These are phyloP conservation scores for Petrocephalus sullivani DNA, from an alignment of 2,797 vertebrate species.

Conservation along the genomic window DNA sequence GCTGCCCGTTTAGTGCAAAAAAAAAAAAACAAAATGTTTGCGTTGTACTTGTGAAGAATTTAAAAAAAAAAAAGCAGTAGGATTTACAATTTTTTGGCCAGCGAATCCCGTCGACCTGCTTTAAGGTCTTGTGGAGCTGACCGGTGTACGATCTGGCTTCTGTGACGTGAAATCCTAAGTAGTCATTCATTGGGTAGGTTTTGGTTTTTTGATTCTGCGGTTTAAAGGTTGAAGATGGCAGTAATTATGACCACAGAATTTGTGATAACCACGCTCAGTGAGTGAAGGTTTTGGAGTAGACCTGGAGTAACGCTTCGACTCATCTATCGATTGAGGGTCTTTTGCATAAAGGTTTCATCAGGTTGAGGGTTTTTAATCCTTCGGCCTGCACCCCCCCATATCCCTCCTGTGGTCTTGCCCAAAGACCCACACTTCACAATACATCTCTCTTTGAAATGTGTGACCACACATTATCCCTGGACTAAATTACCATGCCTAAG, in stretches of 20 bases:
- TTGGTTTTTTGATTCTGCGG: not conserved
- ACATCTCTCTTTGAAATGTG: not conserved
- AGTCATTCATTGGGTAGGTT: not conserved
- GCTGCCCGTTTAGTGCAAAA: not conserved
- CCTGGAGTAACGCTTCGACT: not conserved
- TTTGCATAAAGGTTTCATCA: not conserved
- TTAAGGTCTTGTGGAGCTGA: not conserved
- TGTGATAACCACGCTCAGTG: not conserved
- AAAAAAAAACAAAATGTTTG: not conserved
- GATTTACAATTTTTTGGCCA: not conserved
- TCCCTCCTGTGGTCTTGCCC: not conserved
- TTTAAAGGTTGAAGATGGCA: not conserved
- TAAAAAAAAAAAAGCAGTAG: not conserved
- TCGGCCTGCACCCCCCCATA: not conserved
- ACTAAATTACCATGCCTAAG: constrained; percentile 1
- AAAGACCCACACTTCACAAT: not conserved
- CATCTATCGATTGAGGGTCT: not conserved
- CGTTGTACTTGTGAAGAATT: not conserved
- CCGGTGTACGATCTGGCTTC: not conserved
- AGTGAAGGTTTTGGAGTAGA: not conserved
- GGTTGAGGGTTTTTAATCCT: not conserved
- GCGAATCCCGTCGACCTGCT: not conserved
- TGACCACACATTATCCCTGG: not conserved
- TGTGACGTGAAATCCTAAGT: not conserved
- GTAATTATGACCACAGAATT: not conserved